phyloP scores from a whole-genome alignment of 2,797 vertebrate genomes.

The Jordanella pulchra region DNA sequence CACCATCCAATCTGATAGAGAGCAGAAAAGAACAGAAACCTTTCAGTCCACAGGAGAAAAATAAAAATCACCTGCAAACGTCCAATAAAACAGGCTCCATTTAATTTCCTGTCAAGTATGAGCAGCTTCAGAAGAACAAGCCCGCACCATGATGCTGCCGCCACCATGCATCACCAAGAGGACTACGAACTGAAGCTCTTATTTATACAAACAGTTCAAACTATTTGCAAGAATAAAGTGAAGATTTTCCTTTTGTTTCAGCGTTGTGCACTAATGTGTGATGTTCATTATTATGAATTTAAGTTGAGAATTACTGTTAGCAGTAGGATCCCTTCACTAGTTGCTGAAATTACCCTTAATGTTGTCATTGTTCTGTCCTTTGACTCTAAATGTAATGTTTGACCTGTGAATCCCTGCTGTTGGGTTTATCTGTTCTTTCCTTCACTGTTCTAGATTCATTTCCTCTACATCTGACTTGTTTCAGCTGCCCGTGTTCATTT shows the following conservation, averaged over 20 bases:
- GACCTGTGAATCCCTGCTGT: slow-evolving; percentile 23
- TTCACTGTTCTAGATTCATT: slow-evolving; percentile 54
- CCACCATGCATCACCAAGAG: not conserved
- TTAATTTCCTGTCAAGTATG: too few species aligned
- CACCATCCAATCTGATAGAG: too few species aligned
- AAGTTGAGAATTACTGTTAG: not conserved
- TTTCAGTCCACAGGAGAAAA: too few species aligned
- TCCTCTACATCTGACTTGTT: slow-evolving; percentile 46
- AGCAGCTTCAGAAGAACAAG: too few species aligned
- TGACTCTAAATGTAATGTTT: not conserved
- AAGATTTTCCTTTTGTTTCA: not conserved
- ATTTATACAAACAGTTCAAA: not conserved
- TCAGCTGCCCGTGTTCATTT: slow-evolving; percentile 25
- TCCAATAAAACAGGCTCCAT: too few species aligned
- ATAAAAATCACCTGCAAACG: too few species aligned
- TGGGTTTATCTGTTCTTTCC: slow-evolving; percentile 48
- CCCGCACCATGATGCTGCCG: not conserved
- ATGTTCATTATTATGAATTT: not conserved
- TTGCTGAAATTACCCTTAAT: not conserved
- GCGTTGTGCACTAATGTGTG: not conserved
- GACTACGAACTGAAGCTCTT: not conserved
- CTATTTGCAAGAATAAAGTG: not conserved
- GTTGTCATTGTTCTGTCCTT: not conserved
- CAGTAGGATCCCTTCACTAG: not conserved
- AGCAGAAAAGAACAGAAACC: too few species aligned